Conservation (phyloP, 30 jellyfish, hydroid and myxozoan genomes). For the Aurelia sp. region DNA sequence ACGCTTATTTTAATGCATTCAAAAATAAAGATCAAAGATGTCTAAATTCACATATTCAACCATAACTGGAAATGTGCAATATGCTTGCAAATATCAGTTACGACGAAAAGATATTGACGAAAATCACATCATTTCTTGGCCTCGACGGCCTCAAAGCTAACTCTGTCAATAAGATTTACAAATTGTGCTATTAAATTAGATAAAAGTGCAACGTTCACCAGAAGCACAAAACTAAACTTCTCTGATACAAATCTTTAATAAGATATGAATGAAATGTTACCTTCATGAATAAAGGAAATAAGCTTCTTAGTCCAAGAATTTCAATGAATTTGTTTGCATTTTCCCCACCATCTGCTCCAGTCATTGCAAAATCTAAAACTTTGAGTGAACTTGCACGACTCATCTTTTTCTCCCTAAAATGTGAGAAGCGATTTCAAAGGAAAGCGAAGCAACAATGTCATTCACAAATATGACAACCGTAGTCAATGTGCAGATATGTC, state of each 20-base stretch:
- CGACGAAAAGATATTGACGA: too few species aligned
- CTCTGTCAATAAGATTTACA: too few species aligned
- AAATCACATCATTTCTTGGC: too few species aligned
- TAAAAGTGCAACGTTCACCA: too few species aligned
- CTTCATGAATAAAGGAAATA: slow-evolving; percentile 97
- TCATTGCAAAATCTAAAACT: slow-evolving; percentile 93
- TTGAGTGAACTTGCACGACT: slow-evolving; percentile 93
- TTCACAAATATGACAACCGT: neutral
- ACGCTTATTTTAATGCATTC: too few species aligned
- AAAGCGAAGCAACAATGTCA: neutral
- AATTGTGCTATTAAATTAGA: too few species aligned
- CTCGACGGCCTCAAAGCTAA: too few species aligned
- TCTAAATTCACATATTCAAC: too few species aligned
- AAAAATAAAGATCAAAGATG: too few species aligned
- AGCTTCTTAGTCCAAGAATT: slow-evolving; percentile 90
- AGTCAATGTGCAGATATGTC: too few species aligned
- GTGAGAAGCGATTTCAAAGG: neutral
- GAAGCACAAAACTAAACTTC: neutral
- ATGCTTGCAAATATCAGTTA: too few species aligned
- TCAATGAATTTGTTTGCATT: slow-evolving; percentile 93
- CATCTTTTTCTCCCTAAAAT: slow-evolving; percentile 88
- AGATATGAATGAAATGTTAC: slow-evolving; percentile 1
- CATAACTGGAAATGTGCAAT: too few species aligned
- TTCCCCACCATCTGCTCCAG: slow-evolving; percentile 96
- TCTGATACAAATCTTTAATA: neutral